Percentiles rank a stretch among this genome's conserved stretches.
phyloP scores from a whole-genome alignment of 2,888 invertebrate genomes.

The Limnephilus lunatus region DNA sequence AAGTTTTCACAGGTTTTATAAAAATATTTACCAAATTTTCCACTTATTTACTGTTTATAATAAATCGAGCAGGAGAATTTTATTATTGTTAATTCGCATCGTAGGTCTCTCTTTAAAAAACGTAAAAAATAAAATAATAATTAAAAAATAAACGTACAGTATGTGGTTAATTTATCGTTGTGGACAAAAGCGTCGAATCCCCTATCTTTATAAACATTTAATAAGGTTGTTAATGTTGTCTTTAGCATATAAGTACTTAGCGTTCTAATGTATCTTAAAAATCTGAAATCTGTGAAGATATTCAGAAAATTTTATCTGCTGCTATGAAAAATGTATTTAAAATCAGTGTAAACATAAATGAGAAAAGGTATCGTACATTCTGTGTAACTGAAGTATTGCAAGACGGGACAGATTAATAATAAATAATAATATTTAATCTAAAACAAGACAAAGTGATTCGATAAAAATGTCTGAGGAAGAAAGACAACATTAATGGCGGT shows the following conservation, averaged over 20 bases:
- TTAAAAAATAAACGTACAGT: too few species aligned
- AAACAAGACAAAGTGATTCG: background rate
- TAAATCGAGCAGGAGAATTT: too few species aligned
- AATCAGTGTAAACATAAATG: background rate
- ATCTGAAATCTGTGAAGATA: too few species aligned
- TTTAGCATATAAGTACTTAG: background rate
- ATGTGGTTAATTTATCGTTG: too few species aligned
- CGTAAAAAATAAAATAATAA: too few species aligned
- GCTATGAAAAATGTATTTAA: background rate
- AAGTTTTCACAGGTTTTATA: too few species aligned
- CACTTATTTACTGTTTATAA: too few species aligned
- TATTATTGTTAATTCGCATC: too few species aligned
- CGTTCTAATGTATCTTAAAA: background rate
- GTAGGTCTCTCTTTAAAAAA: too few species aligned
- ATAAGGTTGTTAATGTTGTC: background rate
- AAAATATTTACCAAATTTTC: too few species aligned
- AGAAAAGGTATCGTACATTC: background rate
- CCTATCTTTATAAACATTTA: background rate
- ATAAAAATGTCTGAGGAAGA: slow-evolving; percentile 26
- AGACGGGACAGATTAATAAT: background rate
- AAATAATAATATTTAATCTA: background rate
- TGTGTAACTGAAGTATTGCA: background rate
- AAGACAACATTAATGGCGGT: slow-evolving; percentile 19
- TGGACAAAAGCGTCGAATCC: too few species aligned
- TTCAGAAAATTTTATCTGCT: background rate